These are phyloP conservation scores for Monochamus alternatus DNA, from an alignment of 2,888 invertebrate genomes.

Conservation along the genomic window DNA sequence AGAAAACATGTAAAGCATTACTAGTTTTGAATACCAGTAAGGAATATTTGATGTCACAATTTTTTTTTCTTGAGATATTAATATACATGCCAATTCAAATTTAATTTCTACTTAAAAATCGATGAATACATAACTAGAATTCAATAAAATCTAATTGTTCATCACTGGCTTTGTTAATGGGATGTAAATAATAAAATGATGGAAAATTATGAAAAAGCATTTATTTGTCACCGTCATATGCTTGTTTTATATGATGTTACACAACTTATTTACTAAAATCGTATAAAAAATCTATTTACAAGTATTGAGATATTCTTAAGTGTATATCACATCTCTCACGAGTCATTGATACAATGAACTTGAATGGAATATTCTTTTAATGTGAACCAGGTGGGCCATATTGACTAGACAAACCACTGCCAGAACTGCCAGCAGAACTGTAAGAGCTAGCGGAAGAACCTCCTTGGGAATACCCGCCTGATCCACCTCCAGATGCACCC, in stretches of 20 bases:
- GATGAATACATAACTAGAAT: no score
- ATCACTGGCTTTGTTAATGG: no score
- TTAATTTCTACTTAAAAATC: no score
- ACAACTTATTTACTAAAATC: neutral
- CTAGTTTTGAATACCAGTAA: no score
- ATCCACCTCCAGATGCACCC: neutral
- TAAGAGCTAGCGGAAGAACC: neutral
- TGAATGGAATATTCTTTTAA: neutral
- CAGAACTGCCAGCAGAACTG: constrained; percentile 24
- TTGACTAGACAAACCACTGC: constrained; percentile 30
- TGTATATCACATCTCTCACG: constrained; percentile 38
- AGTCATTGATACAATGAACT: constrained; percentile 17
- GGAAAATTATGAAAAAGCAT: neutral
- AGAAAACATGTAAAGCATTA: no score
- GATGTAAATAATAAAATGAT: neutral
- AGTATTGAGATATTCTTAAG: neutral
- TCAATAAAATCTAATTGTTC: no score
- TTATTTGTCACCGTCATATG: constrained; percentile 28
- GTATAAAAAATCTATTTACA: constrained; percentile 1
- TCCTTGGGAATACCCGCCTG: neutral
- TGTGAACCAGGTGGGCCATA: constrained; percentile 28
- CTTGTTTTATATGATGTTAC: neutral
- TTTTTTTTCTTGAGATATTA: no score
- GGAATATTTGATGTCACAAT: no score
- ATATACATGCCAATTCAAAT: no score